These are phyloP conservation scores for Dipodomys ordii DNA, from an alignment of 2,113 vertebrate genomes.

Conservation along the genomic window DNA sequence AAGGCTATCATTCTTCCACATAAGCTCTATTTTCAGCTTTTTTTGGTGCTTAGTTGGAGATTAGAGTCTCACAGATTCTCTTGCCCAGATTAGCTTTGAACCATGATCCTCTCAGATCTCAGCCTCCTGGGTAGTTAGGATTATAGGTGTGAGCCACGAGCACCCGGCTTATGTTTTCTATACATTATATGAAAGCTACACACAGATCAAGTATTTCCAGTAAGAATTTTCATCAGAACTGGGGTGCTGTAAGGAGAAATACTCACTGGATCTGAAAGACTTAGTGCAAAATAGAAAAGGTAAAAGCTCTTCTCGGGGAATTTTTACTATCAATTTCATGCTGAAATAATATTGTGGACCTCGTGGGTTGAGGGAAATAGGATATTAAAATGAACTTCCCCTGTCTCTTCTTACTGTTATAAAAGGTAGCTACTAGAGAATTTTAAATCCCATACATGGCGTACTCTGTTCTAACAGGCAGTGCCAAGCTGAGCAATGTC, in stretches of 20 bases:
- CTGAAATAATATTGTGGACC: not conserved
- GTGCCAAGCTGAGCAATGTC: not conserved
- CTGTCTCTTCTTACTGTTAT: not conserved
- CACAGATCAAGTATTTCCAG: not conserved
- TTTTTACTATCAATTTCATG: not conserved
- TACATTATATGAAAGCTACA: not conserved
- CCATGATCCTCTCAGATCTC: too few relatives aligned
- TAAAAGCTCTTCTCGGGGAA: not conserved
- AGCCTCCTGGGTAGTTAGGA: too few relatives aligned
- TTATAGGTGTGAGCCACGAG: too few relatives aligned
- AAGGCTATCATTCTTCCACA: too few relatives aligned
- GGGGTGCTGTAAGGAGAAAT: not conserved
- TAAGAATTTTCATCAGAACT: not conserved
- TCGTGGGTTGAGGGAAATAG: not conserved
- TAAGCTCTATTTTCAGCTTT: too few relatives aligned
- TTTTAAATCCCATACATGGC: not conserved
- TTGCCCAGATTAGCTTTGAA: too few relatives aligned
- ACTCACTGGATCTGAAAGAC: not conserved
- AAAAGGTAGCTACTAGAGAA: not conserved
- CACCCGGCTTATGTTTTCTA: not conserved
- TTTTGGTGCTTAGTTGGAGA: too few relatives aligned
- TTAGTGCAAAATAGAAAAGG: not conserved
- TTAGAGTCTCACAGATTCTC: too few relatives aligned
- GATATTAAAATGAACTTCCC: not conserved
- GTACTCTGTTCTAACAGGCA: not conserved